Percentiles rank a stretch among this genome's conserved stretches.
phyloP scores from a whole-genome alignment of 2,113 vertebrate genomes.

The Hemichromis elongatus region DNA sequence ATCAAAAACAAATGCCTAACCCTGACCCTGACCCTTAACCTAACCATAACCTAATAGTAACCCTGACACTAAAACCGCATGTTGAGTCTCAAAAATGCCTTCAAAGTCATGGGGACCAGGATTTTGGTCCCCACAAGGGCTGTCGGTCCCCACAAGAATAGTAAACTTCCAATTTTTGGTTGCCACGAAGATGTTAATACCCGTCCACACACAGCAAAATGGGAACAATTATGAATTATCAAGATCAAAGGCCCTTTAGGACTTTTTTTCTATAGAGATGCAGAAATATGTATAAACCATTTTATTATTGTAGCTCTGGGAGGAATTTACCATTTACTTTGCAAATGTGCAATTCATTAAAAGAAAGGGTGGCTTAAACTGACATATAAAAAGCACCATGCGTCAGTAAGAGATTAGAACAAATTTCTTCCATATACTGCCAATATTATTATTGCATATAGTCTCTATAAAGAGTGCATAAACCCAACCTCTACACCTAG shows the following conservation, averaged over 20 bases:
- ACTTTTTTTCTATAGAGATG: background rate
- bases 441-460: background rate
- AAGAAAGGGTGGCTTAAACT: background rate
- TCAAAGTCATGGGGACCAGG: too few species aligned
- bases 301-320: background rate
- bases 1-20: too few species aligned
- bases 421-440: background rate
- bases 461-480: background rate
- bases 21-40: too few species aligned
- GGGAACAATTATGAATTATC: background rate
- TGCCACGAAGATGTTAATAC: too few species aligned
- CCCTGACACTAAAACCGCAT: too few species aligned
- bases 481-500: background rate
- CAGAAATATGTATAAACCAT: background rate
- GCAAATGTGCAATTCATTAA: background rate
- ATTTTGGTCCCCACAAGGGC: too few species aligned
- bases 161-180: too few species aligned
- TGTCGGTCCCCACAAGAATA: too few species aligned
- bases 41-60: too few species aligned
- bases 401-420: background rate
- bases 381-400: background rate
- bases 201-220: background rate
- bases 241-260: background rate
- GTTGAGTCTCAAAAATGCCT: too few species aligned
- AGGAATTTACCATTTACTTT: background rate